Conservation (phyloP, 2,797 vertebrate genomes). For the Sorex maritimensis region DNA sequence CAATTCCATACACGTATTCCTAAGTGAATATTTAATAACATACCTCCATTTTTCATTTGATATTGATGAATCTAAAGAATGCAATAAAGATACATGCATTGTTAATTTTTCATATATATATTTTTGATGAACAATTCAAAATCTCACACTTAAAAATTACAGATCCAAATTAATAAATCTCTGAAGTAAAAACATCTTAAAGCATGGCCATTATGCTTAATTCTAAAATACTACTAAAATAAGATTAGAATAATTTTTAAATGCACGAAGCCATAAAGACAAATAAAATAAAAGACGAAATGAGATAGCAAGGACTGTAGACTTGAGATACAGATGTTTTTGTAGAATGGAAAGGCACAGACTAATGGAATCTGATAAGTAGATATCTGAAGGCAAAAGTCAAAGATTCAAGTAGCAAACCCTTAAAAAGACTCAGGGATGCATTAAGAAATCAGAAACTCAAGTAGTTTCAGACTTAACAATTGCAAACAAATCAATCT, state of each 20-base stretch:
- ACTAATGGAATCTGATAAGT: not conserved
- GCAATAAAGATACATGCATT: constrained; percentile 7
- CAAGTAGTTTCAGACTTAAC: not conserved
- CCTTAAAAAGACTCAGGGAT: not conserved
- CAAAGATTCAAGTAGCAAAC: constrained; percentile 11
- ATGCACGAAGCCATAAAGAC: not conserved
- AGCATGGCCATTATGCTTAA: not conserved
- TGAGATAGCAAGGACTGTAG: not conserved
- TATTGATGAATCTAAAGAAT: constrained; percentile 15
- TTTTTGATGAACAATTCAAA: constrained; percentile 31
- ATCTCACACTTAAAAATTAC: constrained; percentile 34
- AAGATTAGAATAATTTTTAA: constrained; percentile 35
- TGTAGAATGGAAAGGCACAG: not conserved
- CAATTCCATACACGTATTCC: not conserved
- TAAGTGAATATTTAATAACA: constrained; percentile 16
- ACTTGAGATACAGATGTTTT: constrained; percentile 33
- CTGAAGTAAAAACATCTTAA: constrained; percentile 14
- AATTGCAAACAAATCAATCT: constrained; percentile 27
- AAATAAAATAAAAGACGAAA: constrained; percentile 19
- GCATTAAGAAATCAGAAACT: not conserved
- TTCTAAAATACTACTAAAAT: constrained; percentile 52
- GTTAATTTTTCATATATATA: not conserved
- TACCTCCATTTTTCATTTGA: not conserved
- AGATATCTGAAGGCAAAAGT: not conserved
- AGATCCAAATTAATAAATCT: constrained; percentile 41